Percentiles rank a stretch among this genome's conserved stretches.
Conservation (phyloP, 2,888 invertebrate species). For the Nesidiocoris tenuis region DNA sequence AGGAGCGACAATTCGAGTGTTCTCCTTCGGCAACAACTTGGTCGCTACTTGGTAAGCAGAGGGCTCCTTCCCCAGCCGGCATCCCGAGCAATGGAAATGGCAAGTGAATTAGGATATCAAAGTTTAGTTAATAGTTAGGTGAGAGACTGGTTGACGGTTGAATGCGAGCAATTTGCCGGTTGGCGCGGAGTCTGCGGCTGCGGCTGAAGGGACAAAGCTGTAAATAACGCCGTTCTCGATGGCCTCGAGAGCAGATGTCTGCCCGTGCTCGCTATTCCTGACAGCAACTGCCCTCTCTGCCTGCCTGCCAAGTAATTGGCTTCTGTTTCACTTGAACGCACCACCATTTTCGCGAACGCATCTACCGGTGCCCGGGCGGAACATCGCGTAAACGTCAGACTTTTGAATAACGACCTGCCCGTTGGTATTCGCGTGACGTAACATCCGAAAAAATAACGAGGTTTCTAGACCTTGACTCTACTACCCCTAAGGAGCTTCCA, state of each 20-base stretch:
- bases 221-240: conserved; percentile 30
- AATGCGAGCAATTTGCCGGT: conserved; percentile 28
- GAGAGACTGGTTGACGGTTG: conserved; percentile 16
- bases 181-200: conserved; percentile 13
- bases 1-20: neutral
- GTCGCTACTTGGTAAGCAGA: neutral
- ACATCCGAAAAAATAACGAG: no score
- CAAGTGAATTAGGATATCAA: conserved; percentile 30
- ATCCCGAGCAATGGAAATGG: conserved; percentile 29
- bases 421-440: neutral
- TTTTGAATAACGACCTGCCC: conserved; percentile 24
- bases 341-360: conserved; percentile 23
- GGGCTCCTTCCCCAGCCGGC: neutral
- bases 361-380: neutral
- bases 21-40: neutral
- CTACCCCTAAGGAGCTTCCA: no score
- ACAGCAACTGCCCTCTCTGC: neutral
- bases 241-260: conserved; percentile 30
- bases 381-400: conserved; percentile 31
- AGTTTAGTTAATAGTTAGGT: conserved; percentile 28
- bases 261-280: neutral
- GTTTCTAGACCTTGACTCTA: no score
- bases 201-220: conserved; percentile 33
- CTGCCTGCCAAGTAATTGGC: conserved; percentile 37
- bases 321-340: conserved; percentile 34